Evolutionary conservation across 2,888 invertebrate genomes (phyloP), one percentile per base, ranked within the genome.

Genomic region (Erebia ligea): DNA sequence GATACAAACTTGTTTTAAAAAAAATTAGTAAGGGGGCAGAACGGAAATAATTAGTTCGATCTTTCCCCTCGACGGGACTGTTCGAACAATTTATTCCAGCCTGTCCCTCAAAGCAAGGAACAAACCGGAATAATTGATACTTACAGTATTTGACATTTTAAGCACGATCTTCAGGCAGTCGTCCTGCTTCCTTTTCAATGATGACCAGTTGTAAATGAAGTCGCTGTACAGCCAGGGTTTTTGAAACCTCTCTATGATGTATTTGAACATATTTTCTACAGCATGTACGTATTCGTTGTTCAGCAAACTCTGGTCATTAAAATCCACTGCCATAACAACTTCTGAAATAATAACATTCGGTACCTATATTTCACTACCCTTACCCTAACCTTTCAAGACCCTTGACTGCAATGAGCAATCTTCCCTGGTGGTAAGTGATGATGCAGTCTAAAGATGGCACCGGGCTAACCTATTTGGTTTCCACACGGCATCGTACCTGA

Each of bases 321-420:
- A 86, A 70, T 88, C 86, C 3, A 89, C 86, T 8, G 90, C 90
- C 17, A 90, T 69, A 0, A 87, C 89, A 15, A 90, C 90, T 70
- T 88, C 91, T 91, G 78, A 42, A 61, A 61, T 19, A 19, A 61
- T 19, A 19, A 54, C 1, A 19, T 19, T 10, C 10, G 19, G 11
- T 9, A 54, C n/a, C n/a, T n/a, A 2, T 13, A 52, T 52, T 52
- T 17, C 9, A 17, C 1, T 52, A 9, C 8, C n/a, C n/a, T n/a
- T n/a, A n/a, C n/a, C n/a, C n/a, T n/a, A n/a, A n/a, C n/a, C n/a
- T n/a, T n/a, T n/a, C n/a, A n/a, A 9, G 2, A 6, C 34, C 34
- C 34, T 34, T 6, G 34, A 34, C 5, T 34, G 6, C 34, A 34
- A 34, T 5, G 6, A 6, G 34, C 34, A 34, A 34, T 34, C 34